Base-by-base conservation (phyloP, 2,888 invertebrate species). In the Crocallis elinguaria region DNA sequence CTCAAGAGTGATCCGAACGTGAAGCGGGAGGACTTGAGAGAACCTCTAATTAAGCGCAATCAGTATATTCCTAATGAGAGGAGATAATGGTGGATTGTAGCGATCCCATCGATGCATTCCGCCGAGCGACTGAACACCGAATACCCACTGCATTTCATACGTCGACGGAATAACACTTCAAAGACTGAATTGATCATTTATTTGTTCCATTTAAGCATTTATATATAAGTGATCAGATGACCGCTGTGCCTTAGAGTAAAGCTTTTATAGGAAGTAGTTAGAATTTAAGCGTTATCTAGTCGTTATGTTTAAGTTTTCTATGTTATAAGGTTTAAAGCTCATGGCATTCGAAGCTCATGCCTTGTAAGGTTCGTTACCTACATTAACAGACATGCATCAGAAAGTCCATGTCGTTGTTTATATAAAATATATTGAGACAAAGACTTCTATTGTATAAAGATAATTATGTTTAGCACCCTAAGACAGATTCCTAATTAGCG, bases 21-120 rank as follows among this genome's bases (percentile, higher is more conserved):
- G 82, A 80, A 84, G 84, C 86, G 88, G 84, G 75, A 79, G 82
- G 76, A 82, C 76, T 82, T 83, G 77, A 71, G 77, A 80, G 86
- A 85, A 83, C 86, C 88, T 84, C 82, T 88, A 91, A 91, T 91
- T 91, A 91, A 88, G 83, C 86, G 87, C 88, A 91, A 91, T 91
- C 91, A 91, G 89, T 89, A 85, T 91, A 91, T 89, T 88, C 88
- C 88, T 91, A 91, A 91, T 89, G 91, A 88, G 86, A 83, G 90
- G 81, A 84, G 86, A 86, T 91, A 89, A 90, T 90, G 82, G 86
- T 86, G 83, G 89, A 82, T 84, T 84, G 82, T 84, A 86, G 87
- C 85, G 86, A 87, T 73, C 85, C 80, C 85, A 87, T 87, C 88
- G 87, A 89, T 80, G 86, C 89, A 89, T 89, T 88, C 90, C 84